A percentile compares a stretch with the other conserved stretches of the same genome.
Evolutionary conservation across 2,888 invertebrate species (phyloP).

Genomic region (Cylloceria caligata): DNA sequence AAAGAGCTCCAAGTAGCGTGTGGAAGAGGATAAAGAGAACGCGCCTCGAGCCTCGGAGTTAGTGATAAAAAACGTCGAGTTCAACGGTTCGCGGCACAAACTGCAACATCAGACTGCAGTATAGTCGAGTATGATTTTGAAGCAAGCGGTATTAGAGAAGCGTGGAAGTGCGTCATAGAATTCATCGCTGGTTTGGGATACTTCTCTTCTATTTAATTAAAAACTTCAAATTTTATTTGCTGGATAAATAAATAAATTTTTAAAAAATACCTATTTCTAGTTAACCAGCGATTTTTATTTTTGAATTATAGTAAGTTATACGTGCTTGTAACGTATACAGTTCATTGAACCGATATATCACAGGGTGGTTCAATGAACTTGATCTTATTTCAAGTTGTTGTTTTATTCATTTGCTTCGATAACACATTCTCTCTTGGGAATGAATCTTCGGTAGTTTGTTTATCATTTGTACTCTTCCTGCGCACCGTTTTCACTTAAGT

Average conservation of each 20-base stretch:
- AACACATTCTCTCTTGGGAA: background rate
- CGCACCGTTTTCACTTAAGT: too few relatives aligned
- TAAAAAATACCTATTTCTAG: too few relatives aligned
- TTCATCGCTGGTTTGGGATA: too few relatives aligned
- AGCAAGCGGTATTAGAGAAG: too few relatives aligned
- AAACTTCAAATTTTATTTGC: background rate
- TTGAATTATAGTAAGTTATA: background rate
- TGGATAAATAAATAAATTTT: background rate
- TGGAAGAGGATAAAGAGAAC: background rate
- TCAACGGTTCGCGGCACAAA: too few relatives aligned
- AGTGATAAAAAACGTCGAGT: background rate
- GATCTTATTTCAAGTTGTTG: background rate
- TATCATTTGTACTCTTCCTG: too few relatives aligned
- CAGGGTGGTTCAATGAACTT: background rate
- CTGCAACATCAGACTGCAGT: too few relatives aligned
- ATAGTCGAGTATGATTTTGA: too few relatives aligned
- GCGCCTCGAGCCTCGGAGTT: too few relatives aligned
- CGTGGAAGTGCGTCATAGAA: too few relatives aligned
- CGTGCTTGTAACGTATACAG: background rate
- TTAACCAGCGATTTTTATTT: background rate
- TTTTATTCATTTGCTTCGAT: background rate
- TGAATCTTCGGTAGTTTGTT: constrained; percentile 24
- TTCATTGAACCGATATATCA: too few relatives aligned
- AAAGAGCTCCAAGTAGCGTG: constrained; percentile 19
- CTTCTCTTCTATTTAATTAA: too few relatives aligned